Evolutionary conservation across 2,797 vertebrate genomes (phyloP), one percentile per base, ranked within the genome.

Genomic region (Enteromius thamalakanensis): DNA sequence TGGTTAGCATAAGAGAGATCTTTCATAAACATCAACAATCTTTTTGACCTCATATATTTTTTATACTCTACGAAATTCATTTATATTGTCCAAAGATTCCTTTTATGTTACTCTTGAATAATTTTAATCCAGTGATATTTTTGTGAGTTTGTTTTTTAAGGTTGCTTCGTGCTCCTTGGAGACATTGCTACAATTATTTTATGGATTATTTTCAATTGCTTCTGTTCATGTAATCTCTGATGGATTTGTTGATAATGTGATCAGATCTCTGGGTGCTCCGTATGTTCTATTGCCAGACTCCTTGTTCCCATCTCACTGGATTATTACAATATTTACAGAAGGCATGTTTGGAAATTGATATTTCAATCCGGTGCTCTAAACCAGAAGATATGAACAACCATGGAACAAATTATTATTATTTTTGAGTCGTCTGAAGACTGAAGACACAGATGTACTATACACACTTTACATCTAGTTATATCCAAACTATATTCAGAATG

Each of bases 131-230:
- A 60, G 26, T 64, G 26, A 7, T 15, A 64, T 64, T 32, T 32
- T 32, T 64, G 6, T 32, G 14, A 29, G 3, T 1, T 32, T 32
- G 60, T 17, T 65, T 29, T 65, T 65, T 34, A 65, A 4, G 62
- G 3, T 64, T 19, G 29, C 32, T 32, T 7, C 3, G 7, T 32
- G 19, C 19, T 40, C 19, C 32, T 68, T 68, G 19, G 65, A 68
- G 65, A 68, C 17, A 21, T 68, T 40, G 65, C 32, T n/a, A n/a
- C 65, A 37, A n/a, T 21, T 68, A 40, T 68, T 68, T 42, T 68
- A 68, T 68, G 34, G 34, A 68, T 68, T 68, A 11, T n/a, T 68
- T 21, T 68, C 32, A 21, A 6, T n/a, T 42, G 34, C 65, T 40
- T 68, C 10, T 42, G 37, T 68, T 40, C 1, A 40, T 68, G 7